Conservation (phyloP, 1,140 invertebrate genomes). For the Lepidotrigona ventralis region DNA sequence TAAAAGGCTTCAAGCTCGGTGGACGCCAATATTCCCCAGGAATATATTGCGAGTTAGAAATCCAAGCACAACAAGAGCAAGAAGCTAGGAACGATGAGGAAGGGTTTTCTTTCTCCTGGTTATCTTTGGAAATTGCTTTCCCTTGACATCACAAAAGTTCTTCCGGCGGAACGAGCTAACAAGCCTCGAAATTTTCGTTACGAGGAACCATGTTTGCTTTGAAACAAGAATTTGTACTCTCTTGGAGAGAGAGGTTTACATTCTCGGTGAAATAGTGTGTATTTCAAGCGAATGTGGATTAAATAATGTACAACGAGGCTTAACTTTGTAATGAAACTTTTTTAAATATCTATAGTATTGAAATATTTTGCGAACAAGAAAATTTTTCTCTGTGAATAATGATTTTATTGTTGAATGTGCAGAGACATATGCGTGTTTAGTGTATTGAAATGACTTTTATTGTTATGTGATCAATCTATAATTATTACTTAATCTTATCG, state of each 20-base stretch:
- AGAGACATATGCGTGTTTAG: not conserved
- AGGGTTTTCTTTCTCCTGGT: conserved; percentile 37
- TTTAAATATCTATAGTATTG: not conserved
- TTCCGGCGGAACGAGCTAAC: not conserved
- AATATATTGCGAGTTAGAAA: conserved; percentile 23
- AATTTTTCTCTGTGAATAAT: not conserved
- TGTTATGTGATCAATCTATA: not conserved
- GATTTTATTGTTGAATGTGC: not conserved
- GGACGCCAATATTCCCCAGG: conserved; percentile 23
- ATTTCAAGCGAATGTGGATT: not conserved
- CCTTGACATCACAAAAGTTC: conserved; percentile 49
- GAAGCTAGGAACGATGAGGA: not conserved
- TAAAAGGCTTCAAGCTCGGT: conserved; percentile 12
- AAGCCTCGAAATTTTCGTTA: conserved; percentile 1
- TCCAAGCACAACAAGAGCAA: conserved; percentile 24
- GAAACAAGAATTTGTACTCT: conserved; percentile 15
- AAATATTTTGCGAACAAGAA: not conserved
- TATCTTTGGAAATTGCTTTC: conserved; percentile 54
- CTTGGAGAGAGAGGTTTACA: not conserved
- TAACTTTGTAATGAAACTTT: too few relatives aligned
- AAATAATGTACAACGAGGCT: not conserved
- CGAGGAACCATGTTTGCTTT: not conserved
- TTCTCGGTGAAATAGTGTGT: not conserved
- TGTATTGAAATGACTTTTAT: not conserved
- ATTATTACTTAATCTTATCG: too few relatives aligned